Evolutionary conservation across 2,888 invertebrate genomes (phyloP), one percentile per base, ranked within the genome.

Genomic region (Rhodophaea formosa): DNA sequence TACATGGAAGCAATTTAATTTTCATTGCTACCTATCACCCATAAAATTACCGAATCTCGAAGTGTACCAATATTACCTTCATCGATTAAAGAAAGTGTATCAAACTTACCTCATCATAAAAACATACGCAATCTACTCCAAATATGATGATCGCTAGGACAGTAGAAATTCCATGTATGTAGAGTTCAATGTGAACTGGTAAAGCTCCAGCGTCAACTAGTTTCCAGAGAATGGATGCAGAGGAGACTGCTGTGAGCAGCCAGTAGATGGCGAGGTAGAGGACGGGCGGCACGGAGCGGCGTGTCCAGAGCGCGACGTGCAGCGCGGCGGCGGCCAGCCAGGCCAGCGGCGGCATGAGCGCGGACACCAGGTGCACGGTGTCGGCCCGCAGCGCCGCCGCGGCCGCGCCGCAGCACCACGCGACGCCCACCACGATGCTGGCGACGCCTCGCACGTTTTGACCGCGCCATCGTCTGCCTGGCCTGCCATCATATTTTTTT

Each of bases 191-290:
- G 55, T 82, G 72, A 43, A 69, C 67, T 0, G 63, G 57, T 3
- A 74, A 63, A 16, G 72, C 64, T 39, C 68, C 77, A 17, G 66
- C 64, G 8, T 63, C 58, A 30, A 82, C 53, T 52, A 80, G 78
- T 61, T 78, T 75, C 73, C 82, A 84, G 15, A 88, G 62, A 8
- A 84, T 72, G 3, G 82, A 72, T 1, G 81, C 81, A 0, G 88
- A 75, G 29, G 82, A 77, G 8, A 71, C 69, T n/a, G 86, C 72
- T 0, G 84, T 69, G 46, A 90, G 79, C 16, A 86, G 70, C 88
- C 90, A 91, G 69, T 91, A 92, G 60, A 91, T 75, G n/a, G 80
- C 82, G 32, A 91, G 81, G 70, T 89, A 91, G 39, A 91, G 82
- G 59, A 87, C 70, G 17, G 88, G 88, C 0, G 90, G 83, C n/a